These are phyloP conservation scores for Hydractinia symbiolongicarpus DNA, from an alignment of 30 jellyfish, hydroid and myxozoan species.

Conservation along the genomic window DNA sequence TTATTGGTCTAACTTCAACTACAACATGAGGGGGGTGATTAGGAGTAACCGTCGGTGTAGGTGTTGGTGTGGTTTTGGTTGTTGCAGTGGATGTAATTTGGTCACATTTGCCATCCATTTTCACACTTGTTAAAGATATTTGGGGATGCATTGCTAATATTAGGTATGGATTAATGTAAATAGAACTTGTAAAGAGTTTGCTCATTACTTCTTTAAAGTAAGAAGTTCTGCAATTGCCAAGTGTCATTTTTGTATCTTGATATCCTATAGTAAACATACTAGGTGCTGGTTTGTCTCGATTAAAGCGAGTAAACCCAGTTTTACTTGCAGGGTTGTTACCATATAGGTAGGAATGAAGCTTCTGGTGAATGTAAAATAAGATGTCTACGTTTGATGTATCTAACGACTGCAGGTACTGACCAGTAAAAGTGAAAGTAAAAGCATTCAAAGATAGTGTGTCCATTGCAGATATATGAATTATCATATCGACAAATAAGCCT, in stretches of 20 bases:
- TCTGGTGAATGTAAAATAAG: not conserved
- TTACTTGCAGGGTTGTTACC: not conserved
- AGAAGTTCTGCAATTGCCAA: not conserved
- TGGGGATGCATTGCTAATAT: slow-evolving; percentile 5
- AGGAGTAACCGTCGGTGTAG: not conserved
- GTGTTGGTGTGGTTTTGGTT: not conserved
- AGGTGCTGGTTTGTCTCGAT: not conserved
- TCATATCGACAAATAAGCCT: slow-evolving; percentile 6
- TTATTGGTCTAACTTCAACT: not conserved
- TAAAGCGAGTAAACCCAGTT: not conserved
- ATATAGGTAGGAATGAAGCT: not conserved
- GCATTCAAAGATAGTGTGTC: not conserved
- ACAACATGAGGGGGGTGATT: not conserved
- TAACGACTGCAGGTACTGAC: not conserved
- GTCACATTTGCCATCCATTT: not conserved
- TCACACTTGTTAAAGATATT: not conserved
- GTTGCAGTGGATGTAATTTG: not conserved
- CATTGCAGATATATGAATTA: not conserved
- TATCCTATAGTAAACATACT: not conserved
- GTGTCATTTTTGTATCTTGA: slow-evolving; percentile 3
- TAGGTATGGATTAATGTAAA: not conserved
- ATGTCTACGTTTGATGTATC: not conserved
- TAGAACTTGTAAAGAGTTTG: not conserved
- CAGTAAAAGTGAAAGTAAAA: not conserved
- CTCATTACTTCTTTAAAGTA: not conserved